These are phyloP conservation scores for Eidolon dupreanum DNA, from an alignment of 2,797 vertebrate species.

Conservation along the genomic window DNA sequence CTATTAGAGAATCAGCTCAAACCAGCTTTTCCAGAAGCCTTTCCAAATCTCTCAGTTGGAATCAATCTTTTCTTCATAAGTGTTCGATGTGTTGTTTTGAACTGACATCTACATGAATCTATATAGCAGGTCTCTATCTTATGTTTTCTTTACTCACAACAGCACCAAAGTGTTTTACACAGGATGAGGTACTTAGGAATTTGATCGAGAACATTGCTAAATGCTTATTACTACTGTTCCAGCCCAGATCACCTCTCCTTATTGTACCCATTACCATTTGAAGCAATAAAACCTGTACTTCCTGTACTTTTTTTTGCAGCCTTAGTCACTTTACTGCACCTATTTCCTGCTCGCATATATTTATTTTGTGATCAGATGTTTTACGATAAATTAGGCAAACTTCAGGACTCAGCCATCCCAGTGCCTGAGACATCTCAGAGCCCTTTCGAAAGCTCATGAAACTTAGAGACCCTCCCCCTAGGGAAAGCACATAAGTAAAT, in stretches of 20 bases:
- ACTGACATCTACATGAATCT: not conserved
- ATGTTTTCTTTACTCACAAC: not conserved
- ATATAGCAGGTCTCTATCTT: not conserved
- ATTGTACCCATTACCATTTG: not conserved
- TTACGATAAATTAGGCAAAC: not conserved
- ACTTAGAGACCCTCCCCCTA: not conserved
- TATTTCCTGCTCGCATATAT: constrained; percentile 2
- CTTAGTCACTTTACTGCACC: not conserved
- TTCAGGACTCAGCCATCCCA: not conserved
- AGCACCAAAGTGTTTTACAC: not conserved
- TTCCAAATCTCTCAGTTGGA: not conserved
- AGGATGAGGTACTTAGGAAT: not conserved
- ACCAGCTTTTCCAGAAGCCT: not conserved
- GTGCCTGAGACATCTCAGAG: not conserved
- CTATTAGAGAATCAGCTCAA: not conserved
- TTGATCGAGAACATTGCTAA: not conserved
- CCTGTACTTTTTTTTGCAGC: not conserved
- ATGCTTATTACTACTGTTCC: not conserved
- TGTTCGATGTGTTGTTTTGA: not conserved
- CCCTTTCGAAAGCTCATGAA: not conserved
- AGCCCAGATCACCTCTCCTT: not conserved
- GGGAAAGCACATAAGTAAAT: not conserved
- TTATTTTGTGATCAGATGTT: constrained; percentile 25
- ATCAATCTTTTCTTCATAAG: not conserved
- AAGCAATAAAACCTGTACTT: constrained; percentile 25